Percentiles rank a stretch among this genome's conserved stretches.
Evolutionary conservation across 2,113 vertebrate genomes (phyloP).

Genomic region (Pseudorectes ferrugineus): DNA sequence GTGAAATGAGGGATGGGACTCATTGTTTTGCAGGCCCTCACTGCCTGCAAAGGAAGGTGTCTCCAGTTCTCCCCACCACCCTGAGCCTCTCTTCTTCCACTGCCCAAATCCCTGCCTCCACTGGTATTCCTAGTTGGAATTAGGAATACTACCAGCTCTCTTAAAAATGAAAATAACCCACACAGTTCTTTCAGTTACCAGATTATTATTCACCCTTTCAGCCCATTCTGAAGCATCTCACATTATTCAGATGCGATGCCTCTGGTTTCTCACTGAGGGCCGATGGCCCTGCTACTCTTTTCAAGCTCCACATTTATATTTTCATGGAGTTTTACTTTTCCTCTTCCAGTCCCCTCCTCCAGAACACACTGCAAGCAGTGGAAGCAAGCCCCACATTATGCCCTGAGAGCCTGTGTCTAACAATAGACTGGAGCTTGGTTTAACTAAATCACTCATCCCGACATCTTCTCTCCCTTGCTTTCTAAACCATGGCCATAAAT

Average conservation of each 20-base stretch:
- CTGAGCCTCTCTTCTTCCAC: neutral
- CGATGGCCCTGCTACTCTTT: neutral
- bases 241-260: neutral
- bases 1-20: neutral
- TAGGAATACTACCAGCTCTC: neutral
- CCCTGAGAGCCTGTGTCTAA: neutral
- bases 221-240: neutral
- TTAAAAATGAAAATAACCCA: neutral
- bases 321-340: neutral
- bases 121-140: neutral
- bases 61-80: neutral
- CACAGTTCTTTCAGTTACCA: neutral
- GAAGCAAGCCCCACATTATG: neutral
- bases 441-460: neutral
- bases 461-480: neutral
- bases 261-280: neutral
- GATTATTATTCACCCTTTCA: neutral
- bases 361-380: neutral
- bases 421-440: neutral
- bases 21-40: neutral
- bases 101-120: neutral
- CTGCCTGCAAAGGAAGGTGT: neutral
- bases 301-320: neutral
- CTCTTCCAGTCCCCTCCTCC: neutral
- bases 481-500: neutral